Percentiles rank a stretch among this genome's conserved stretches.
Evolutionary conservation across 2,888 invertebrate genomes (phyloP).

Genomic region (Dusona sp.): DNA sequence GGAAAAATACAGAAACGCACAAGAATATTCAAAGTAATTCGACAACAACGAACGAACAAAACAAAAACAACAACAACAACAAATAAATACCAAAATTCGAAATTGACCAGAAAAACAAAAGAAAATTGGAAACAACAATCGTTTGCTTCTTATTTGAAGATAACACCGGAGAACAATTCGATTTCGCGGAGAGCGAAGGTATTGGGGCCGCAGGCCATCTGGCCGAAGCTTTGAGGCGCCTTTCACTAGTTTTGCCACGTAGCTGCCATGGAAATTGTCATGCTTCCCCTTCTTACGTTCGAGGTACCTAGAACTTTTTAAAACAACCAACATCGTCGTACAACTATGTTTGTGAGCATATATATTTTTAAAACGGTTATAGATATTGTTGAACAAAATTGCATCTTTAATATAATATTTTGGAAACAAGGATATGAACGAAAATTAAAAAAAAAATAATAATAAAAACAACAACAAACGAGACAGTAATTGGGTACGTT

Average conservation of each 20-base stretch:
- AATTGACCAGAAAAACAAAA: neutral
- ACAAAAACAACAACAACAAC: conserved; percentile 33
- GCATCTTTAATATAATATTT: conserved; percentile 21
- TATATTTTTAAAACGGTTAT: conserved; percentile 52
- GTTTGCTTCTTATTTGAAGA: conserved; percentile 84
- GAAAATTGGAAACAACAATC: conserved; percentile 67
- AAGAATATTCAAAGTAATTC: neutral
- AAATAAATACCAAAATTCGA: conserved; percentile 72
- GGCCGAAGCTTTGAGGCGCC: conserved; percentile 85
- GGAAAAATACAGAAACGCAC: conserved; percentile 13
- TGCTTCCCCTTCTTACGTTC: conserved; percentile 89
- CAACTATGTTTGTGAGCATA: conserved; percentile 83
- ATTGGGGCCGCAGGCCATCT: conserved; percentile 83
- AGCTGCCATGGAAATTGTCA: conserved; percentile 90
- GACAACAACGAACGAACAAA: conserved; percentile 27
- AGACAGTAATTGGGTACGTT: conserved; percentile 18
- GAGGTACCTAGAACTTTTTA: conserved; percentile 87
- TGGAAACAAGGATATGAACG: neutral
- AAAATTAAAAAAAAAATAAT: neutral
- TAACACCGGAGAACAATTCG: conserved; percentile 84
- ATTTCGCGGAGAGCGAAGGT: conserved; percentile 84
- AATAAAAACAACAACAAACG: neutral
- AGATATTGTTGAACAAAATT: conserved; percentile 46
- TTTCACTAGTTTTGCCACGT: conserved; percentile 89
- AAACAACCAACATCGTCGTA: conserved; percentile 80